Conservation (phyloP, 2,888 invertebrate species). For the Spilarctia lutea region DNA sequence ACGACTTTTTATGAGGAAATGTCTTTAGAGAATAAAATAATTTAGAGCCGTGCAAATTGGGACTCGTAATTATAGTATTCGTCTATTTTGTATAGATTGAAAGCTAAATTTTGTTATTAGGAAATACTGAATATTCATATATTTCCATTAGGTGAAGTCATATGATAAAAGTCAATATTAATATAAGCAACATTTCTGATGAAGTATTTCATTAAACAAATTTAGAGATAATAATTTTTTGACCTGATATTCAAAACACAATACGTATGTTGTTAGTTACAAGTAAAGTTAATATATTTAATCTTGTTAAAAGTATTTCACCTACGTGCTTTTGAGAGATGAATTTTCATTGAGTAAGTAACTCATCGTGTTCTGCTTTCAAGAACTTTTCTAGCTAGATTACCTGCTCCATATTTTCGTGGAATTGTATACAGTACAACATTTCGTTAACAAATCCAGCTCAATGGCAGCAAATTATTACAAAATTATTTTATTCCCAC, state of each 20-base stretch:
- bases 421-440: not conserved
- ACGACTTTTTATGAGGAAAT: constrained; percentile 54
- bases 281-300: too few relatives aligned
- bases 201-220: too few relatives aligned
- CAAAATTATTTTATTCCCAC: constrained; percentile 2
- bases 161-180: not conserved
- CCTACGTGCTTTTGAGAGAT: not conserved
- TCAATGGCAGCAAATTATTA: not conserved
- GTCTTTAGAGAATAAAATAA: constrained; percentile 47
- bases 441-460: not conserved
- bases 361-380: not conserved
- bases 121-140: not conserved
- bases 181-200: not conserved
- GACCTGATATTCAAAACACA: too few relatives aligned
- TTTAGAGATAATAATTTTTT: too few relatives aligned
- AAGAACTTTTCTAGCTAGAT: not conserved
- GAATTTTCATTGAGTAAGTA: not conserved
- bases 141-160: not conserved
- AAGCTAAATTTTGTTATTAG: not conserved
- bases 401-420: not conserved
- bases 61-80: constrained; percentile 33
- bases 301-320: not conserved
- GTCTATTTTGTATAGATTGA: constrained; percentile 10
- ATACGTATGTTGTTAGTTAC: too few relatives aligned
- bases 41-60: constrained; percentile 40